Base-by-base conservation (phyloP, 2,797 vertebrate genomes). In the Galaxias olidus region DNA sequence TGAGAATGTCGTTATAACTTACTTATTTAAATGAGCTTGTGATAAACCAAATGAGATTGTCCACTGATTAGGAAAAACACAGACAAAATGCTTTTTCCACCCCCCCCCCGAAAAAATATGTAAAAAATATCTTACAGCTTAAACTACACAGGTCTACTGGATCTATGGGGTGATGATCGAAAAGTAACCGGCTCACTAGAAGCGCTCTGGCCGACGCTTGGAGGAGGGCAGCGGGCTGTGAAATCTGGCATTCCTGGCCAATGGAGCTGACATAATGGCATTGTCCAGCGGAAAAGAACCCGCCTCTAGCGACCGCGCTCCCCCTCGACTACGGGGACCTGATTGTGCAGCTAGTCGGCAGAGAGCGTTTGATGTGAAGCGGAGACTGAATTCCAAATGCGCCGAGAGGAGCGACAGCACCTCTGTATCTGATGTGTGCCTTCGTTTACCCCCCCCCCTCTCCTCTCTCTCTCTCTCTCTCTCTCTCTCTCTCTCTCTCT, bases 171-270 rank as follows among this genome's bases (percentile, higher is more conserved):
- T 2, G 30, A 30, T 30, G 30, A 30, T 30, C 30, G 30, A 30
- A 30, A 30, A 30, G 30, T 30, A 30, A 50, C 19, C 11, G 65
- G 63, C 80, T 77, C 72, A 62, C 50, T 72, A 73, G 75, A 86
- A 83, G 81, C 77, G 77, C 86, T 80, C 80, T 66, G 72, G 73
- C 76, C 62, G 79, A 84, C 73, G 85, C 84, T 78, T 63, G 79
- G 84, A 88, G 87, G 86, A 84, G 84, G 88, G 90, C 90, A 92
- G 88, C 90, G 81, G 92, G 89, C 91, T 93, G 93, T 95, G 92
- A 95, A 94, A 96, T 94, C 91, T 89, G 81, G 88, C 93, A 96
- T 95, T 96, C 94, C 94, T 95, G 90, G 87, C 91, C 93, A 94
- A 91, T 93, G 93, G 91, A 95, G 94, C 94, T 89, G 91, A 95